Base-by-base conservation (phyloP, 2,113 vertebrate species). In the Ornithorhynchus anatinus region DNA sequence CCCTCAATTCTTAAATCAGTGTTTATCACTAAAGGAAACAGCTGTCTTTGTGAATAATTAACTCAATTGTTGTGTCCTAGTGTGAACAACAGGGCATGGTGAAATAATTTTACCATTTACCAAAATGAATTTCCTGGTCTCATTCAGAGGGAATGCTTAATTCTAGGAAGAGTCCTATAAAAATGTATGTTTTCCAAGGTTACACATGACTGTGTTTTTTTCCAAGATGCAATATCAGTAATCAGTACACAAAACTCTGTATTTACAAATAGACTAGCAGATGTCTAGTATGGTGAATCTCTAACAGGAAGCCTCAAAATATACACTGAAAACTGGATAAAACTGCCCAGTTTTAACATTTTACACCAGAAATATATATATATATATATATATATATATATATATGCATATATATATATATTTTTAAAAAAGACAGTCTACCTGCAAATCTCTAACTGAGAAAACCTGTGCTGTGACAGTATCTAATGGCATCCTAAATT, bases 1-100 rank as follows among this genome's bases (percentile, higher is more conserved):
- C 38, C 23, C 51, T 61, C 32, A 58, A 43, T 61, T 43, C 22
- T 70, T 25, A 64, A 68, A 10, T 52, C 40, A n/a, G n/a, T 3
- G 6, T 54, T 78, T 75, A 59, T 79, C 51, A 75, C 10, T 3
- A 16, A 45, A n/a, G 40, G 50, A 78, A 68, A 52, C 22, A 58
- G 60, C 43, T 51, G 36, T 32, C 59, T 37, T 48, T 29, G 9
- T 43, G 29, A 23, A 42, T 64, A 72, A 69, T 50, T 63, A 44
- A 40, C 56, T 10, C 25, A 57, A 67, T 47, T 50, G 23, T 14
- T 20, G 23, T 6, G 51, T 17, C 17, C 22, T 58, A 54, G 29
- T 19, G 6, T 16, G 32, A 32, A 25, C 27, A 37, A 16, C 35
- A 51, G 29, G 31, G 32, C 19, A 29, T 8, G 11, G 3, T 35